These are phyloP conservation scores for Centrocercus urophasianus DNA, from an alignment of 2,113 vertebrate genomes.

Conservation along the genomic window DNA sequence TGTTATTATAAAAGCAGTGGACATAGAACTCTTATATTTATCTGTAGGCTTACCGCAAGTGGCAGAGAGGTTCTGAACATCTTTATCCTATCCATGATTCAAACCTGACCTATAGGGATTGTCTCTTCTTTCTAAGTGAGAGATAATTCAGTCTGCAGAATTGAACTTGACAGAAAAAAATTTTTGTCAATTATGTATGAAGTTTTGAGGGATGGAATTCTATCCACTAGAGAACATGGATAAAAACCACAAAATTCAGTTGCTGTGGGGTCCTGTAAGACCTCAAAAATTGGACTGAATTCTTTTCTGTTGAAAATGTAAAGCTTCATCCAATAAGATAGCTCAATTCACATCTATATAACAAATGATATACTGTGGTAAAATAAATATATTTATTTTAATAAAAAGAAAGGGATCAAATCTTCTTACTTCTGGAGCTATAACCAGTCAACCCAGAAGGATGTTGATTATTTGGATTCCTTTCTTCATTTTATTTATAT, in stretches of 20 bases:
- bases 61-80: slow-evolving; percentile 6
- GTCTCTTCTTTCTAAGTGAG: slow-evolving; percentile 38
- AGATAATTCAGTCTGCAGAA: slow-evolving; percentile 40
- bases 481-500: not conserved
- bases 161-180: slow-evolving; percentile 26
- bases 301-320: not conserved
- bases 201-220: slow-evolving; percentile 27
- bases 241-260: slow-evolving; percentile 18
- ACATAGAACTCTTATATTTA: slow-evolving; percentile 15
- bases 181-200: slow-evolving; percentile 39
- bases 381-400: not conserved
- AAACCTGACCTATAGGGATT: slow-evolving; percentile 32
- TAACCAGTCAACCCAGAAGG: not conserved
- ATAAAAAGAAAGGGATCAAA: not conserved
- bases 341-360: not conserved
- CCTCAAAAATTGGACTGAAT: not conserved
- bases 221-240: slow-evolving; percentile 20
- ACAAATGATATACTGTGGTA: not conserved
- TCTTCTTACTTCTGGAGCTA: not conserved
- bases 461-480: not conserved
- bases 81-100: slow-evolving; percentile 48
- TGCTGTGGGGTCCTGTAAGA: slow-evolving; percentile 24
- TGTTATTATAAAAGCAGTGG: slow-evolving; percentile 4
- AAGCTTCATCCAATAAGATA: not conserved
- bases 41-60: slow-evolving; percentile 22